phyloP scores from a whole-genome alignment of 1,140 invertebrate genomes.

The Trichonephila clavipes region DNA sequence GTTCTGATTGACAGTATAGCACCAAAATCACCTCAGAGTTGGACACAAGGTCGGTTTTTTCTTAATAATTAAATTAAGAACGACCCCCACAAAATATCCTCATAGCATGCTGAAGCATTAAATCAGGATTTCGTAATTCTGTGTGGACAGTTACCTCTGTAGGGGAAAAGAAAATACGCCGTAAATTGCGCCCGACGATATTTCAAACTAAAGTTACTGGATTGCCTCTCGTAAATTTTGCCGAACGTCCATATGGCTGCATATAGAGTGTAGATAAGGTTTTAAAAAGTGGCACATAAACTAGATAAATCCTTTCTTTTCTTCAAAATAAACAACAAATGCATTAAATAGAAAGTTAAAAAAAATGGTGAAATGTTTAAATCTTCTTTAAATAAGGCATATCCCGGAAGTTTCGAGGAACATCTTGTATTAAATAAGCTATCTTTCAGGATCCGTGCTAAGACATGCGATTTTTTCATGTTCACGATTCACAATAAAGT shows the following conservation, averaged over 20 bases:
- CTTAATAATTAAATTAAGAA: constrained; percentile 3
- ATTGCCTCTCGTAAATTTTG: neutral
- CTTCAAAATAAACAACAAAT: too few relatives aligned
- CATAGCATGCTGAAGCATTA: neutral
- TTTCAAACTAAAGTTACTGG: neutral
- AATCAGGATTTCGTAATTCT: constrained; percentile 43
- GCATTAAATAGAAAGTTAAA: too few relatives aligned
- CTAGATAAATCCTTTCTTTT: too few relatives aligned
- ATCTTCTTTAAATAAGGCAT: neutral
- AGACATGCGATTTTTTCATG: neutral
- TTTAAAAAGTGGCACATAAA: too few relatives aligned
- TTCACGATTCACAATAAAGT: neutral
- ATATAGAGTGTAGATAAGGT: neutral
- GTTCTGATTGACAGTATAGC: constrained; percentile 7
- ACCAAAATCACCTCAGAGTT: neutral
- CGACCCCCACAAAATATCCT: neutral
- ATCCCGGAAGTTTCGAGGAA: neutral
- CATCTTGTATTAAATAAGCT: neutral
- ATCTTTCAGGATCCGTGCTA: neutral
- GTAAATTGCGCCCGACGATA: neutral
- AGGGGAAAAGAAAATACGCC: constrained; percentile 10
- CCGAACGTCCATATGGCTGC: neutral
- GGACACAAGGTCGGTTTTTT: neutral
- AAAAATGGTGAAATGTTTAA: neutral
- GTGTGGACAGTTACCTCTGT: constrained; percentile 11